Base-by-base conservation (phyloP, 2,113 vertebrate species). In the Erpornis zantholeuca region DNA sequence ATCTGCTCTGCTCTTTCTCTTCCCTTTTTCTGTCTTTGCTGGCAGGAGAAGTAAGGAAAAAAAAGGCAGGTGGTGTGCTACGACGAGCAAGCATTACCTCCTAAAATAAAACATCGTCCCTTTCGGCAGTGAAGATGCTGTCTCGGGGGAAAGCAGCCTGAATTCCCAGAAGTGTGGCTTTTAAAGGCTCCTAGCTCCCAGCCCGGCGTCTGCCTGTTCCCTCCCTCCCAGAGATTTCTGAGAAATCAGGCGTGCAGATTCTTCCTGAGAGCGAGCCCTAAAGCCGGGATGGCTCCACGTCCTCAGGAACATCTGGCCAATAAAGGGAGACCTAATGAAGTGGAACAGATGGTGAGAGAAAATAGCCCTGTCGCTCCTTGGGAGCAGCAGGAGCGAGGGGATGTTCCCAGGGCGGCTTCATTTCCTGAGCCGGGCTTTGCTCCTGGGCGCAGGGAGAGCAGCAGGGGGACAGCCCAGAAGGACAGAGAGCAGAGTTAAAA, bases 321-420 rank as follows among this genome's bases (percentile, higher is more conserved):
- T 88, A 73, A 91, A 96, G 91, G 57, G 78, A 56, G 78, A 75
- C 80, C 21, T 88, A 31, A 78, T 4, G 36, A 79, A 88, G 70
- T 40, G 16, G 27, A 92, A 64, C 92, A 92, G 92, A 87, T 97
- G 86, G 77, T 77, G 61, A 83, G 95, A 95, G 75, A 78, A 96
- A 80, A 96, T 19, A 52, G 63, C 80, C 47, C 82, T 15, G 6
- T n/a, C 2, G 6, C 76, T 90, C 81, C 89, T 59, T 59, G 57
- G 24, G 84, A 82, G 63, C 79, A 69, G 65, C 56, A 77, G 42
- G 35, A 20, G 50, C 1, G 0, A 78, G 49, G 53, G 69, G 29
- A 63, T 35, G 56, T 44, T 15, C 35, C 56, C 8, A 2, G 70
- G 45, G 33, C 27, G 47, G 52, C 85, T 72, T 40, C 11, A 1